These are phyloP conservation scores for Oryctolagus cuniculus DNA, from an alignment of 2,113 vertebrate species.

Conservation along the genomic window DNA sequence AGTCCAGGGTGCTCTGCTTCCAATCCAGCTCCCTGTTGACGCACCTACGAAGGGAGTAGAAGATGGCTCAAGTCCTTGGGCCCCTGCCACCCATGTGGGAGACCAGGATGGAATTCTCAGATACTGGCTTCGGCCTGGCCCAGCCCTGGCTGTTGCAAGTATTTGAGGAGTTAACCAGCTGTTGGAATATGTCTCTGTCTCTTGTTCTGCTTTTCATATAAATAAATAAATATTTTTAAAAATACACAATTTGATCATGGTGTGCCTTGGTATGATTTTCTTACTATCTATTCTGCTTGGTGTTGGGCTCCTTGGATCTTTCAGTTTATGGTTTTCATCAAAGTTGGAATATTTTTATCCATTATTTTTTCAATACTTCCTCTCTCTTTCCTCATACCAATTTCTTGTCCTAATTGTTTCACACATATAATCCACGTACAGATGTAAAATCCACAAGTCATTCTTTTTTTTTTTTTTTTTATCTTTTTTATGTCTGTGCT, in stretches of 20 bases:
- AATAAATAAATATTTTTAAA: too few species aligned
- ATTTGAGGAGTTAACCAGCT: too few species aligned
- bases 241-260: too few species aligned
- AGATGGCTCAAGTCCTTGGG: too few species aligned
- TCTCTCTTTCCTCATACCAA: background rate
- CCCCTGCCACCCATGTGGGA: too few species aligned
- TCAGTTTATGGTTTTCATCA: background rate
- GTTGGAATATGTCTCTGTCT: too few species aligned
- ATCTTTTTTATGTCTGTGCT: background rate
- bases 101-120: too few species aligned
- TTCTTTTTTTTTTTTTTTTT: conserved; percentile 22
- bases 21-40: too few species aligned
- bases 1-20: too few species aligned
- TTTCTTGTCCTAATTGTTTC: background rate
- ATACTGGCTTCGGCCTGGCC: too few species aligned
- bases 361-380: conserved; percentile 22
- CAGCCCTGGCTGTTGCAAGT: too few species aligned
- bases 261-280: background rate
- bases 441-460: rapidly evolving
- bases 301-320: background rate
- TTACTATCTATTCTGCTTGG: background rate
- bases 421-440: background rate
- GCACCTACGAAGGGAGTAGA: too few species aligned
- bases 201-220: background rate
- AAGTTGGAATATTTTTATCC: conserved; percentile 11